phyloP scores from a whole-genome alignment of 2,797 vertebrate genomes.

The Semaprochilodus insignis region DNA sequence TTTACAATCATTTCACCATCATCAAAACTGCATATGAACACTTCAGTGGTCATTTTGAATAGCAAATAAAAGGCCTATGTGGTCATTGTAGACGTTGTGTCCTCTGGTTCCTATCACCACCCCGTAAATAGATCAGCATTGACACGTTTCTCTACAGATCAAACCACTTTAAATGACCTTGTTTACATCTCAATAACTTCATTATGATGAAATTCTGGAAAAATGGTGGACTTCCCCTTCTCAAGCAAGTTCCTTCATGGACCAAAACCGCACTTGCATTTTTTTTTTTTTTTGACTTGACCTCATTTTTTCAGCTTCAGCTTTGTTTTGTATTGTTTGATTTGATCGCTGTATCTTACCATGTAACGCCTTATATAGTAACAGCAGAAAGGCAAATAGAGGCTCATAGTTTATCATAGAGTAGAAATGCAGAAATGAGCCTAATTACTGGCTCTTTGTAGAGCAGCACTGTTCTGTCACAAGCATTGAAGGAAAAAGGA shows the following conservation, averaged over 20 bases:
- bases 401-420: neutral
- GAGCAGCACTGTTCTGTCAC: neutral
- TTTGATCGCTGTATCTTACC: conserved; percentile 33
- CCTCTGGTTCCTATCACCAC: too few relatives aligned
- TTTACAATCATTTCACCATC: too few relatives aligned
- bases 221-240: neutral
- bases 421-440: conserved; percentile 3
- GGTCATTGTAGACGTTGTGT: too few relatives aligned
- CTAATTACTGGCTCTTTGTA: neutral
- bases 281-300: neutral
- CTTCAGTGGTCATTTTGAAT: too few relatives aligned
- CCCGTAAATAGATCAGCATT: too few relatives aligned
- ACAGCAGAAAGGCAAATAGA: neutral
- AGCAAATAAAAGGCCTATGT: too few relatives aligned
- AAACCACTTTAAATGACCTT: too few relatives aligned
- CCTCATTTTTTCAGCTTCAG: neutral
- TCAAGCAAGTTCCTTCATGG: conserved; percentile 5
- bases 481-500: neutral
- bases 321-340: conserved; percentile 28
- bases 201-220: too few relatives aligned
- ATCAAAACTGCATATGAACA: too few relatives aligned
- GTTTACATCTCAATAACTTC: too few relatives aligned
- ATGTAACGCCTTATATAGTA: conserved; percentile 16
- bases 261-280: neutral
- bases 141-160: too few relatives aligned